Conservation (phyloP, 2,113 vertebrate genomes). For the Caretta caretta region DNA sequence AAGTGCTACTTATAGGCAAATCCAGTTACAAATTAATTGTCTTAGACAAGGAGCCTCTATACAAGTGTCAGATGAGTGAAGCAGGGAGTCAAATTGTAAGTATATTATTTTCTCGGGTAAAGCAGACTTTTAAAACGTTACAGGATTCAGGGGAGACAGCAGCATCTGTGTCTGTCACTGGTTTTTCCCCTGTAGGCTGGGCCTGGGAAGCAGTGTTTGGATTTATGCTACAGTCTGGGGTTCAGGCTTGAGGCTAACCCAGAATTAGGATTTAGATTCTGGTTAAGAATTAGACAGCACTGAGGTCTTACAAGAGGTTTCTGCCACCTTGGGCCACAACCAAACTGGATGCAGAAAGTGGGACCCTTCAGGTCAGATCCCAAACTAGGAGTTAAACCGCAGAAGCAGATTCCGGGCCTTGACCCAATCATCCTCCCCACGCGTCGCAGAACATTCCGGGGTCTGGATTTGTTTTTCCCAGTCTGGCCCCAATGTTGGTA, state of each 20-base stretch:
- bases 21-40: neutral
- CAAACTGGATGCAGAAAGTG: neutral
- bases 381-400: too few relatives aligned
- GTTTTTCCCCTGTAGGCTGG: neutral
- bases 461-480: too few relatives aligned
- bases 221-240: neutral
- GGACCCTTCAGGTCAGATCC: neutral
- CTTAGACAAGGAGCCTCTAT: neutral
- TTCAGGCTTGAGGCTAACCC: neutral
- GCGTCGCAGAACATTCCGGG: too few relatives aligned
- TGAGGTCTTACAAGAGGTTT: neutral
- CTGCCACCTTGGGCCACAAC: neutral
- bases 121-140: neutral
- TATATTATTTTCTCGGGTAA: neutral
- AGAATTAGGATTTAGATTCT: neutral
- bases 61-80: neutral
- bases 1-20: neutral
- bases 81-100: accelerated
- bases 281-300: neutral
- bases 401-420: too few relatives aligned
- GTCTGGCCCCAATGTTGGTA: too few relatives aligned
- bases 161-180: neutral
- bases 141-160: neutral
- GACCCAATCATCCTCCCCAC: too few relatives aligned
- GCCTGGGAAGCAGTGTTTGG: neutral